phyloP scores from a whole-genome alignment of 2,888 invertebrate species.

The Liodrosophila aerea region DNA sequence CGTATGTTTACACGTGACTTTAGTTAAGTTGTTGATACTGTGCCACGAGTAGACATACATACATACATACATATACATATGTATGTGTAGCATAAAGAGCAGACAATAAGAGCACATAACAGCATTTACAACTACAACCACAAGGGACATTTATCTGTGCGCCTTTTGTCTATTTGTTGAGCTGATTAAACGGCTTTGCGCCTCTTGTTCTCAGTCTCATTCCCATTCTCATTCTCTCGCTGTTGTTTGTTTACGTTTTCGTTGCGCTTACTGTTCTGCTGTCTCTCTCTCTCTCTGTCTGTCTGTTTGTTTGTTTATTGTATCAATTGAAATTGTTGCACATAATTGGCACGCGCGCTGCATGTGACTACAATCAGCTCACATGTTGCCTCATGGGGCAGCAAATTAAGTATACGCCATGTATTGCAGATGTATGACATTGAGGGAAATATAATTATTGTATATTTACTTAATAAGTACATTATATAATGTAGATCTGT shows the following conservation, averaged over 20 bases:
- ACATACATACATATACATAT: not conserved
- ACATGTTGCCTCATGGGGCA: not conserved
- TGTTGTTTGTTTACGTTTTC: conserved; percentile 14
- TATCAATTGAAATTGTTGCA: conserved; percentile 35
- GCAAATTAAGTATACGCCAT: conserved; percentile 34
- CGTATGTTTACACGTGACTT: conserved; percentile 71
- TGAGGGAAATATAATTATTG: too few species aligned
- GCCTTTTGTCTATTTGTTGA: conserved; percentile 40
- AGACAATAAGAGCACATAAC: conserved; percentile 2
- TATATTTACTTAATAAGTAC: too few species aligned
- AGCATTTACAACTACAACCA: conserved; percentile 6
- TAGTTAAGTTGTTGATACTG: conserved; percentile 52
- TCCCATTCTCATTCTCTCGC: conserved; percentile 8
- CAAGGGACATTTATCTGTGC: conserved; percentile 38
- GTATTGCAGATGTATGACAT: not conserved
- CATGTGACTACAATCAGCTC: conserved; percentile 30
- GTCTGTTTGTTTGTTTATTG: conserved; percentile 13
- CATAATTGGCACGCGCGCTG: conserved; percentile 17
- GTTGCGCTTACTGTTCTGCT: not conserved
- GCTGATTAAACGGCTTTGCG: conserved; percentile 50
- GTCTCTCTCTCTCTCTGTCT: not conserved
- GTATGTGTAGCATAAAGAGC: conserved; percentile 27
- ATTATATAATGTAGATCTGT: too few species aligned
- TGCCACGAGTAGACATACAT: conserved; percentile 19
- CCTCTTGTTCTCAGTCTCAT: conserved; percentile 17